Base-by-base conservation (phyloP, 2,113 vertebrate species). In the Electrona antarctica region DNA sequence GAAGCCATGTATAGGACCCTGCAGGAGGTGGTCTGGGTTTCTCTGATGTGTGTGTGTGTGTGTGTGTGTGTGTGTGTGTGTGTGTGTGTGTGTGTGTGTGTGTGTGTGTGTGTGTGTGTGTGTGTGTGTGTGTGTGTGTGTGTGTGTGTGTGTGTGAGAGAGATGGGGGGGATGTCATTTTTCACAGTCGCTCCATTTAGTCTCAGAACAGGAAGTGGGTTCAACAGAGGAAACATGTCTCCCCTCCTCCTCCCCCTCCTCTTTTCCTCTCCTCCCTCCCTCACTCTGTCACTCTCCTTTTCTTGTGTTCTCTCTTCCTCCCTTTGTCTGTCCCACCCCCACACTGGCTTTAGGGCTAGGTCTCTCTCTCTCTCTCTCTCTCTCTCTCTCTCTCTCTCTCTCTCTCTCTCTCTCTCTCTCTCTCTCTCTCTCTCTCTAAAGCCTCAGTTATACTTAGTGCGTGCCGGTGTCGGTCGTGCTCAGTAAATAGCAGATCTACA, bases 161-260 rank as follows among this genome's bases (percentile, higher is more conserved):
- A 33, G 82, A 57, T 10, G 57, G 21, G 67, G 6, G 46, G 6
- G 14, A 51, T 77, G 76, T 79, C 71, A 21, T 67, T 80, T 68
- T 41, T 80, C 82, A 64, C 79, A 77, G 80, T 81, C 61, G 70
- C 77, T 85, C 85, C 85, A 84, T 89, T 87, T 87, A 78, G 85
- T 82, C 83, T 72, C 75, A 67, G 81, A 73, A 82, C 85, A 89
- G 90, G 88, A 91, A 91, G 90, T 88, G 81, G 82, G 70, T 82
- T 85, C 69, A 84, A 61, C 77, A 85, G 81, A 89, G 90, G 88
- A 90, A 91, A 89, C 85, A 79, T 82, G 85, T 88, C 73, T 71
- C 74, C 60, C 63, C 48, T 45, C 56, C 6, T 15, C 62, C 21
- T 48, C 62, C 52, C 15, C 14, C 13, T 50, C 7, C 41, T 57